Conservation (phyloP, 2,888 invertebrate species). For the Nephrotoma flavescens region DNA sequence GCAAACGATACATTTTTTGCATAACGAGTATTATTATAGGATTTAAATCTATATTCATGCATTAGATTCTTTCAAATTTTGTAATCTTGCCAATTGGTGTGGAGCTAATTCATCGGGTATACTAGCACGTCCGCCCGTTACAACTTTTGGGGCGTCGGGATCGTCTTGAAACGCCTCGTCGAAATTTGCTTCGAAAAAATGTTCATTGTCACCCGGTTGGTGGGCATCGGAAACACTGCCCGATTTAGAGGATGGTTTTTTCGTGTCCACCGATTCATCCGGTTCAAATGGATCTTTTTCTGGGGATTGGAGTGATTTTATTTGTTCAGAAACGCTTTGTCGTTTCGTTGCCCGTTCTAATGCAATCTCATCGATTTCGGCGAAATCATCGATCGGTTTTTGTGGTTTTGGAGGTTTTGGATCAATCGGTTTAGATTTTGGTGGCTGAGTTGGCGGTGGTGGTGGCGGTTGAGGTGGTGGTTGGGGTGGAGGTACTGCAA, state of each 20-base stretch:
- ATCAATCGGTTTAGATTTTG: not conserved
- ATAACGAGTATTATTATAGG: not conserved
- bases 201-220: constrained; percentile 5
- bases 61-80: constrained; percentile 81
- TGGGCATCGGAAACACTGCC: not conserved
- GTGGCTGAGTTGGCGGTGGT: not conserved
- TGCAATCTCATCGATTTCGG: not conserved
- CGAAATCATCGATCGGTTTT: not conserved
- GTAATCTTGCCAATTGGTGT: constrained; percentile 73
- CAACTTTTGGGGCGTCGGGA: constrained; percentile 43
- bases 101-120: constrained; percentile 83
- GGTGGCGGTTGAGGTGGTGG: not conserved
- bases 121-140: constrained; percentile 64
- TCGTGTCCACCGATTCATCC: not conserved
- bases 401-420: not conserved
- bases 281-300: not conserved
- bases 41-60: constrained; percentile 36
- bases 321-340: not conserved
- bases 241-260: not conserved
- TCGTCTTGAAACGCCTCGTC: constrained; percentile 35
- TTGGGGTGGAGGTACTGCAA: not conserved
- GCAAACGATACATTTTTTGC: not conserved
- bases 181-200: constrained; percentile 31
- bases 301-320: not conserved
- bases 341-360: not conserved